Evolutionary conservation across 1,140 invertebrate genomes (phyloP), one percentile per base, ranked within the genome.

Genomic region (Cherax destructor): DNA sequence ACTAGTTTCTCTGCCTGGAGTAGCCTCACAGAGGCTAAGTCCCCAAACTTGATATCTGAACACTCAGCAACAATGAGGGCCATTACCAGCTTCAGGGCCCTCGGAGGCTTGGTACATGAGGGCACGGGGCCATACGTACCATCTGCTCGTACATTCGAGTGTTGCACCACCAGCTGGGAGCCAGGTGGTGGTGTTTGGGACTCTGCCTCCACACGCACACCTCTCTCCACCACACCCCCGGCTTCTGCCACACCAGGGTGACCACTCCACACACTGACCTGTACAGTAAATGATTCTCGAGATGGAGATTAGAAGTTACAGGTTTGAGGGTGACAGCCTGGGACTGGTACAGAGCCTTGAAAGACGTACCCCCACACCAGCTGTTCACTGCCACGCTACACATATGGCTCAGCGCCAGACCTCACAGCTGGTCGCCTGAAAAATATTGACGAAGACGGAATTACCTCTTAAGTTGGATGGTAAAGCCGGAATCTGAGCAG

Each of bases 241-340:
- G n/a, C 49, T 11, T 56, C 49, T n/a, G 7, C 56, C 79, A 50
- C 79, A 11, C 56, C 79, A 50, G 52, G 56, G 49, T 52, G 79
- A 3, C 79, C 13, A 30, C 80, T n/a, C 61, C 24, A 56, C 30
- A 21, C 18, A 18, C 3, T 56, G 13, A 80, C 21, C 49, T 30
- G 52, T 83, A 80, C 49, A n/a, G 21, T 30, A 61, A 61, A 24
- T 83, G 80, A 83, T 52, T 83, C 80, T 61, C 80, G n/a, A 30
- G 80, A 83, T 83, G 3, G 61, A 83, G 80, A 83, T 18, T 52
- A 61, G 80, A 18, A 83, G 80, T 83, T 24, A 83, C 80, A 83
- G 80, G 80, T 83, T 83, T 11, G 61, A 83, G 30, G 56, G 13
- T 65, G 61, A 65, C 61, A 65, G 61, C 5, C 5, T 65, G 16